Conservation (phyloP, 2,797 vertebrate species). For the Distichodus sexfasciatus region DNA sequence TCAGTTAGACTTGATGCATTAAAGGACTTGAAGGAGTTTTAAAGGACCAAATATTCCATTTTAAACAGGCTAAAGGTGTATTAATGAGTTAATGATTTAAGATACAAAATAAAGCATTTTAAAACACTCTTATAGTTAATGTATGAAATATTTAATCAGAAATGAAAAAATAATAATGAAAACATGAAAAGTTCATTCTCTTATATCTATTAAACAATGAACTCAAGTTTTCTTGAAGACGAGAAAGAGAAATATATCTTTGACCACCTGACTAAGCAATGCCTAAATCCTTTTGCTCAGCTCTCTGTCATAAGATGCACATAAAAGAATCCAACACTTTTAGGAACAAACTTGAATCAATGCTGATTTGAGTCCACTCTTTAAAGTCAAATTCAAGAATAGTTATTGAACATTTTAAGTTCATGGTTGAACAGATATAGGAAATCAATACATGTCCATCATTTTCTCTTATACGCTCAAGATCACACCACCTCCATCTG, state of each 20-base stretch:
- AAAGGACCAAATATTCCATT: too few species aligned
- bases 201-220: too few species aligned
- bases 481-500: background rate
- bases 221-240: too few species aligned
- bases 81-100: background rate
- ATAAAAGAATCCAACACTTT: background rate
- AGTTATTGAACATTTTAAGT: slow-evolving; percentile 11
- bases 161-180: background rate
- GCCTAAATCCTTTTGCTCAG: slow-evolving; percentile 1
- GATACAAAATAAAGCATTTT: too few species aligned
- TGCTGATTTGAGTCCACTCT: too few species aligned
- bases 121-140: too few species aligned
- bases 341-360: slow-evolving; percentile 1
- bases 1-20: too few species aligned
- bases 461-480: background rate
- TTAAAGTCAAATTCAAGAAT: slow-evolving; percentile 3
- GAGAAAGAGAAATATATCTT: background rate
- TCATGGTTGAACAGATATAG: background rate
- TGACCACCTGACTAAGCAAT: background rate
- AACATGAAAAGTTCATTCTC: too few species aligned
- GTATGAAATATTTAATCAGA: too few species aligned
- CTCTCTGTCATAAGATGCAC: background rate
- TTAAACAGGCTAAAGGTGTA: too few species aligned
- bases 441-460: slow-evolving; percentile 21
- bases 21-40: too few species aligned